Evolutionary conservation across 2,888 invertebrate genomes (phyloP).

Genomic region (Acrobasis consociella): DNA sequence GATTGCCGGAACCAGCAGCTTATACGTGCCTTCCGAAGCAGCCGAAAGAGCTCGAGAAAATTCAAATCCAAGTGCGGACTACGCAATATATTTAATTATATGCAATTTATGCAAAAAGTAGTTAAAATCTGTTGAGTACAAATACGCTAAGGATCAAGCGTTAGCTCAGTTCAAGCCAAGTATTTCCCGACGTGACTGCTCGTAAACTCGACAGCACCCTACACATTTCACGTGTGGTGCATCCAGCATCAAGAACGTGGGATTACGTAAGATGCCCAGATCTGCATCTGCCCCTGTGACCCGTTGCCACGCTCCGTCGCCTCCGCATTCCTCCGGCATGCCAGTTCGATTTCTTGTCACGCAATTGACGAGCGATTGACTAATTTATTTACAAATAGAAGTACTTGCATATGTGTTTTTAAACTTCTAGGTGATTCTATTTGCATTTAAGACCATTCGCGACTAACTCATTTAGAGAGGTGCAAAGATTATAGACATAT

Average conservation of each 20-base stretch:
- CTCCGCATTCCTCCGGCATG: conserved; percentile 11
- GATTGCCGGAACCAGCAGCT: too few relatives aligned
- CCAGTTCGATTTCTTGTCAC: conserved; percentile 11
- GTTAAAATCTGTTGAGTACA: too few relatives aligned
- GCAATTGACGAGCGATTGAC: conserved; percentile 9
- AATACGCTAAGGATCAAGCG: too few relatives aligned
- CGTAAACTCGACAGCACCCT: neutral
- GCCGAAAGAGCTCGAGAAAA: too few relatives aligned
- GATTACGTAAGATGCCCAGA: neutral
- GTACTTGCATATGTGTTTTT: neutral
- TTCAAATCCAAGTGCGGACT: too few relatives aligned
- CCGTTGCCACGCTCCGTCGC: neutral
- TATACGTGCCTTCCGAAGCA: too few relatives aligned
- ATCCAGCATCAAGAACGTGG: neutral
- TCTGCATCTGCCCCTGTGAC: conserved; percentile 10
- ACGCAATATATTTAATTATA: too few relatives aligned
- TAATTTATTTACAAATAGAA: conserved; percentile 7
- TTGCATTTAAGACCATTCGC: too few relatives aligned
- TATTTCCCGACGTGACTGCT: conserved; percentile 1
- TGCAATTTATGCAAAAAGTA: too few relatives aligned
- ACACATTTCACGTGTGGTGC: conserved; percentile 16
- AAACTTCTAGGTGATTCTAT: too few relatives aligned
- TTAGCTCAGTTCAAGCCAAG: neutral
- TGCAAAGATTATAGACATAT: too few relatives aligned
- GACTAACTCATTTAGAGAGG: too few relatives aligned